These are phyloP conservation scores for Wiebesia pumilae DNA, from an alignment of 1,140 invertebrate species.

Conservation along the genomic window DNA sequence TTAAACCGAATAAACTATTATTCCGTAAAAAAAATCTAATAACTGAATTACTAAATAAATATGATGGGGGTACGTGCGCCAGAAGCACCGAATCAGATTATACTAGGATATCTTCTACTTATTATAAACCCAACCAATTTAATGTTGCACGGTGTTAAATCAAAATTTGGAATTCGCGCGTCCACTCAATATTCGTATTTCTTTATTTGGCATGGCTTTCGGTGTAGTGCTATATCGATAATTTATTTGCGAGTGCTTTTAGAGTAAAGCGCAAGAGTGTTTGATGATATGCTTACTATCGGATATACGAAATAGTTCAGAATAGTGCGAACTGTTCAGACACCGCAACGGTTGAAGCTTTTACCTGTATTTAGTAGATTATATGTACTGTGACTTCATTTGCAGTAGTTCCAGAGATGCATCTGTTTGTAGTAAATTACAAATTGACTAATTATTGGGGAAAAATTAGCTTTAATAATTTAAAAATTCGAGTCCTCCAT, in stretches of 20 bases:
- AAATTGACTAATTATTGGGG: not conserved
- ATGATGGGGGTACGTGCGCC: too few relatives aligned
- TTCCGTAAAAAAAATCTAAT: too few relatives aligned
- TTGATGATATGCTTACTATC: not conserved
- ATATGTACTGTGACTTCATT: not conserved
- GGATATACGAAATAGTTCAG: not conserved
- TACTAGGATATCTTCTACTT: too few relatives aligned
- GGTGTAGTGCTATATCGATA: not conserved
- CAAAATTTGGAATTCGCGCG: too few relatives aligned
- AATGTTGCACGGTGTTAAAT: too few relatives aligned
- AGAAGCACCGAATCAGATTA: too few relatives aligned
- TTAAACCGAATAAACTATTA: too few relatives aligned
- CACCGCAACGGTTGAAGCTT: not conserved
- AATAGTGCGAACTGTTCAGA: too few relatives aligned
- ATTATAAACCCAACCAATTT: too few relatives aligned
- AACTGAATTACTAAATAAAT: too few relatives aligned
- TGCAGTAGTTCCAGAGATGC: not conserved
- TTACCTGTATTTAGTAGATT: not conserved
- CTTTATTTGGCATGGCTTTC: not conserved
- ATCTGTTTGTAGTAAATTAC: not conserved
- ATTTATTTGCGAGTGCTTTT: not conserved
- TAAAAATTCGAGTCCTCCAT: too few relatives aligned
- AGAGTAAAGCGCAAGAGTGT: not conserved
- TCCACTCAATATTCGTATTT: not conserved
- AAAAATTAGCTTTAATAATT: not conserved